Conservation (phyloP, 2,888 invertebrate genomes). For the Agonopterix heracliana region DNA sequence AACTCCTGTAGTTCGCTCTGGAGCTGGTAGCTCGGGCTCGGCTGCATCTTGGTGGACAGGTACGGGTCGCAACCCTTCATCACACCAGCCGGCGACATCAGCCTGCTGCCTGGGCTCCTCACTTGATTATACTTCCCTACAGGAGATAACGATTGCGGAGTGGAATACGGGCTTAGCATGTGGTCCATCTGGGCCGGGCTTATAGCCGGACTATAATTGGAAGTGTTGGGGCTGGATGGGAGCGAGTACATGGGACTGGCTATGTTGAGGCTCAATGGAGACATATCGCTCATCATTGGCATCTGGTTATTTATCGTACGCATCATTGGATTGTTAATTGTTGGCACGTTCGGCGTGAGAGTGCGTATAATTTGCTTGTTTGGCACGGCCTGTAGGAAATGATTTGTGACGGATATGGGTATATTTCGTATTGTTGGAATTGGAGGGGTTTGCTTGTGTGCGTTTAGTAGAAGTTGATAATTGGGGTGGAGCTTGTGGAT, state of each 20-base stretch:
- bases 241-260: constrained; percentile 55
- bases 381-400: constrained; percentile 36
- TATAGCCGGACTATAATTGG: constrained; percentile 52
- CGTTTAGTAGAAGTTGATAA: constrained; percentile 38
- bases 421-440: constrained; percentile 27
- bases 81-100: constrained; percentile 43
- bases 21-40: constrained; percentile 49
- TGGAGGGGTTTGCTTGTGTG: constrained; percentile 26
- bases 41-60: constrained; percentile 57
- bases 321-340: constrained; percentile 20
- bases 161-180: constrained; percentile 54
- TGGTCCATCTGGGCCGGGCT: constrained; percentile 55
- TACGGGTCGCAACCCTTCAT: constrained; percentile 60
- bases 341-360: constrained; percentile 15
- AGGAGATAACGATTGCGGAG: constrained; percentile 59
- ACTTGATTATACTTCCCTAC: constrained; percentile 40
- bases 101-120: constrained; percentile 41
- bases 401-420: constrained; percentile 49
- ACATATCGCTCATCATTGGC: constrained; percentile 32
- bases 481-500: constrained; percentile 28
- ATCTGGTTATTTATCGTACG: constrained; percentile 18
- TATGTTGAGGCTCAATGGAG: constrained; percentile 55
- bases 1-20: constrained; percentile 42
- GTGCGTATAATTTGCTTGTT: constrained; percentile 35
- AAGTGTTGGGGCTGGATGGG: constrained; percentile 50